These are phyloP conservation scores for Cephus nigrinus DNA, from an alignment of 2,888 invertebrate genomes.

Conservation along the genomic window DNA sequence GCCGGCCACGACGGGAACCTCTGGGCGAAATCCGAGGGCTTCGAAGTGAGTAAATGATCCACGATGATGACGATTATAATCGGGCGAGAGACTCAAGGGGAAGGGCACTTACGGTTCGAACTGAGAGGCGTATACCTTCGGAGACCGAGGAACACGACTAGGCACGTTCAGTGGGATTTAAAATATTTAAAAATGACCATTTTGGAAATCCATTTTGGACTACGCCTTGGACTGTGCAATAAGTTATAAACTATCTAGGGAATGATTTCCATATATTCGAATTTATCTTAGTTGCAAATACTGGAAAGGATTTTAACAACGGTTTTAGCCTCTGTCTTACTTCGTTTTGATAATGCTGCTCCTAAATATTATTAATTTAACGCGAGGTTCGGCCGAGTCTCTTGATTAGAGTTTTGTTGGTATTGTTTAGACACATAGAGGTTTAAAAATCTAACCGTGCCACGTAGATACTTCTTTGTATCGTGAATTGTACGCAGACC, in stretches of 20 bases:
- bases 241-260: not conserved
- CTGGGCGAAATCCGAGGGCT: slow-evolving; percentile 94
- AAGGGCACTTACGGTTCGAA: not conserved
- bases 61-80: not conserved
- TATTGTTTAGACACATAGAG: not conserved
- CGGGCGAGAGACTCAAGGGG: not conserved
- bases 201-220: not conserved
- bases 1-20: slow-evolving; percentile 95
- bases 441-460: not conserved
- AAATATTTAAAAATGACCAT: not conserved
- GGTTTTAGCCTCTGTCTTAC: not conserved
- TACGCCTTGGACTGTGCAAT: not conserved
- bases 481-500: not conserved
- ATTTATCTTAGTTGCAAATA: not conserved
- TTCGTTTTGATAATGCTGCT: not conserved
- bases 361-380: not conserved
- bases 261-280: not conserved
- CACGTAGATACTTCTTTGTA: not conserved
- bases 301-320: not conserved
- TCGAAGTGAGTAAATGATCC: slow-evolving; percentile 81
- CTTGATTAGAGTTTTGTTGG: not conserved
- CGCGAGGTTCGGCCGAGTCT: too few species aligned
- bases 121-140: not conserved
- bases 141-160: not conserved
- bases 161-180: not conserved